phyloP scores from a whole-genome alignment of 2,797 vertebrate genomes.

The Fringilla coelebs region DNA sequence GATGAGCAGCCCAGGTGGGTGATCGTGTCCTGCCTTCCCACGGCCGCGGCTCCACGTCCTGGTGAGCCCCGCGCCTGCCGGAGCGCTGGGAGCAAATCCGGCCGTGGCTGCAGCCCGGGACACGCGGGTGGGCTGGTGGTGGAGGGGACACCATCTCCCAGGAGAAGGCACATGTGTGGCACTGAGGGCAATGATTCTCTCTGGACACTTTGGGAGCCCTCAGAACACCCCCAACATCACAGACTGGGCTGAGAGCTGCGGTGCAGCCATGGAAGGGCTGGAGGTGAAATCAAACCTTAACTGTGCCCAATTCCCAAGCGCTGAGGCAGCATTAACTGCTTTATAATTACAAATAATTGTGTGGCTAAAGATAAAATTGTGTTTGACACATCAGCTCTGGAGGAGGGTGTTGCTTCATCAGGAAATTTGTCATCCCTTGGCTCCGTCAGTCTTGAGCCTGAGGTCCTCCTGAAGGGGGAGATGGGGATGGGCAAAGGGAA shows the following conservation, averaged over 20 bases:
- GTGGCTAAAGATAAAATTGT: neutral
- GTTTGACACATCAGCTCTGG: neutral
- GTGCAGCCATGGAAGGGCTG: neutral
- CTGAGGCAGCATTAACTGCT: neutral
- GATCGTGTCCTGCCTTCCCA: neutral
- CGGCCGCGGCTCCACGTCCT: accelerated
- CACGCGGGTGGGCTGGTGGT: accelerated
- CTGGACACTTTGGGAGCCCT: accelerated
- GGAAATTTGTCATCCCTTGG: neutral
- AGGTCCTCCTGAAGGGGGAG: neutral
- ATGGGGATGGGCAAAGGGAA: neutral
- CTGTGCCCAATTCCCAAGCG: neutral
- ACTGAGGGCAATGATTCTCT: too few relatives aligned
- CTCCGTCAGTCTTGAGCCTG: neutral
- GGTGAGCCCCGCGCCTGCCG: accelerated
- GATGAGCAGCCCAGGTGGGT: neutral
- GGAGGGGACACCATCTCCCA: neutral
- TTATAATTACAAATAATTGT: neutral
- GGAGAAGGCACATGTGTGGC: accelerated
- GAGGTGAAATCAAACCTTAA: neutral
- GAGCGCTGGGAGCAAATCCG: accelerated
- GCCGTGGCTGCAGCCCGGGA: accelerated
- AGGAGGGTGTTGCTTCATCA: neutral
- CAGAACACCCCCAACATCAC: neutral
- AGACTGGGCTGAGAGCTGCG: accelerated